Evolutionary conservation across 2,888 invertebrate genomes (phyloP), one percentile per base, ranked within the genome.

Genomic region (Phrixothrix hirtus): DNA sequence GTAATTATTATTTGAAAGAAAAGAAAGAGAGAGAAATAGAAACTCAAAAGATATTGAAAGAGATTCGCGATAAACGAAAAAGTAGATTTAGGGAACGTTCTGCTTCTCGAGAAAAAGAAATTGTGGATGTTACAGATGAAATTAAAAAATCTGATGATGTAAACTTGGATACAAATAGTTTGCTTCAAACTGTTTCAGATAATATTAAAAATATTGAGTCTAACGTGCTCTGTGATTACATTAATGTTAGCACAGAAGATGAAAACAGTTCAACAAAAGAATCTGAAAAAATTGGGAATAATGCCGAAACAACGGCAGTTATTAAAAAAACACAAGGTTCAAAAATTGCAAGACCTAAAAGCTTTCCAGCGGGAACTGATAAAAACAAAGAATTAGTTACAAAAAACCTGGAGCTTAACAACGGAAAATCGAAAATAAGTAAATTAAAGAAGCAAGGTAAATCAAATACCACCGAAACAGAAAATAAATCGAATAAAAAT

Each of bases 21-120:
- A 79, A 81, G 60, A 82, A 81, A 57, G 80, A 86, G 71, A 79
- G 87, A 61, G 83, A 89, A 73, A 75, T 87, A 64, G 81, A 86
- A 76, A 81, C 88, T 38, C 83, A 87, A 71, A 81, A 83, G 70
- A 81, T 85, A 14, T 70, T 87, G 4, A 81, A 83, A 66, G 83
- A 89, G 77, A 83, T 86, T 47, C 72, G 88, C 49, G 83, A 86
- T 67, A 83, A 84, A 69, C 75, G 79, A 47, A 65, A 74, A 37
- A 55, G 73, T 3, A 44, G 65, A 16, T 57, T 70, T 43, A 53
- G 71, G 13, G 72, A 73, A 41, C 50, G 69, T 35, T 72, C 73
- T 17, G 58, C 54, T 15, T 70, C 73, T 2, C 63, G 68, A 47
- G 73, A 72, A 47, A n/a, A n/a, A n/a, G n/a, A n/a, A n/a, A n/a